Evolutionary conservation across 2,113 vertebrate genomes (phyloP).

Genomic region (Pyrgilauda ruficollis): DNA sequence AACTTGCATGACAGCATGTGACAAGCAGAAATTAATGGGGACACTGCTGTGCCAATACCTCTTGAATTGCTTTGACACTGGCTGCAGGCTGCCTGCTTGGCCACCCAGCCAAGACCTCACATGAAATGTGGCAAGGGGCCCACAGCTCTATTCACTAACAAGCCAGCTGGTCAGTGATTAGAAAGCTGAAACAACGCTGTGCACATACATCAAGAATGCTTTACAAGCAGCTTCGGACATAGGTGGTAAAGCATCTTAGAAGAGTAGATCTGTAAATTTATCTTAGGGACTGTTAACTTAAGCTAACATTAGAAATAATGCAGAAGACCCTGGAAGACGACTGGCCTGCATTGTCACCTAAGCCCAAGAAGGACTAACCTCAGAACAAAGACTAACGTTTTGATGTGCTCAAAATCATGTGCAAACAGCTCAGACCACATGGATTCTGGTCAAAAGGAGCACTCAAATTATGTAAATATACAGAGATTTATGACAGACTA

Average conservation of each 20-base stretch:
- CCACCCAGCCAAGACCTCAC: constrained; percentile 96
- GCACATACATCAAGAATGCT: constrained; percentile 81
- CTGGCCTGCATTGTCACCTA: not conserved
- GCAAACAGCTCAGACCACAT: not conserved
- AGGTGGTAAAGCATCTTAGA: constrained; percentile 51
- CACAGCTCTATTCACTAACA: constrained; percentile 86
- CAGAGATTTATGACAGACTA: not conserved
- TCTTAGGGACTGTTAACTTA: constrained; percentile 6
- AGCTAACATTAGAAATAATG: not conserved
- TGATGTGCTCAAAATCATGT: not conserved
- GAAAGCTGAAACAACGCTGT: constrained; percentile 83
- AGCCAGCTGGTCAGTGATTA: constrained; percentile 98
- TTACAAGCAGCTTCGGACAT: constrained; percentile 61
- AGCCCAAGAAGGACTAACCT: not conserved
- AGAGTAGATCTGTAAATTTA: constrained; percentile 35
- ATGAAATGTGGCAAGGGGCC: constrained; percentile 94
- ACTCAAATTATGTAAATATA: constrained; percentile 37
- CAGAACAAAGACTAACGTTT: constrained; percentile 3
- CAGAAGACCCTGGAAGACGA: constrained; percentile 7
- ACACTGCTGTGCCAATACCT: constrained; percentile 81
- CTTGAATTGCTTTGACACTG: constrained; percentile 79
- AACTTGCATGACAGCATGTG: constrained; percentile 87
- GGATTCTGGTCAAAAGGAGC: not conserved
- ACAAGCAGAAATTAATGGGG: constrained; percentile 85
- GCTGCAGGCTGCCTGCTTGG: constrained; percentile 82